These are phyloP conservation scores for Myxocyprinus asiaticus DNA, from an alignment of 2,113 vertebrate genomes.

Conservation along the genomic window DNA sequence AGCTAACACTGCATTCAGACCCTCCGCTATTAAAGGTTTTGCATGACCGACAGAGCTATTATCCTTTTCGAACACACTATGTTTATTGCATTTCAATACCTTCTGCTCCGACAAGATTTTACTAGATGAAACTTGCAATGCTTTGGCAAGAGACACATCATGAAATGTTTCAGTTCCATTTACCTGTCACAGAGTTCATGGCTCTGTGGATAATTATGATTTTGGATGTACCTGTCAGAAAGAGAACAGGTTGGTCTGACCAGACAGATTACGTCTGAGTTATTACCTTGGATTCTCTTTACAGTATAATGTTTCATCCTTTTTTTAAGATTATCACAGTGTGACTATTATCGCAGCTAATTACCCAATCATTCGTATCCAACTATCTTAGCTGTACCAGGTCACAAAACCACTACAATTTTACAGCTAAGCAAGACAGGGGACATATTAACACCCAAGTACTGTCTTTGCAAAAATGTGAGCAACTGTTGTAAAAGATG, in stretches of 20 bases:
- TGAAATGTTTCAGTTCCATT: background rate
- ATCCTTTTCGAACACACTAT: background rate
- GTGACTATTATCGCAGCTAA: slow-evolving; percentile 47
- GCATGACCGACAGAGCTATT: slow-evolving; percentile 15
- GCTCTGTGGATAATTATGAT: slow-evolving; percentile 3
- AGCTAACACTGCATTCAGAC: background rate
- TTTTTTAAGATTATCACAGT: slow-evolving; percentile 46
- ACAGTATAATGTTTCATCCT: slow-evolving; percentile 43
- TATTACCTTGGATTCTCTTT: slow-evolving; percentile 26
- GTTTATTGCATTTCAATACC: slow-evolving; percentile 1
- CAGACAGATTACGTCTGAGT: slow-evolving; percentile 10
- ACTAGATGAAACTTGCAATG: background rate
- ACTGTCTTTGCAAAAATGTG: background rate
- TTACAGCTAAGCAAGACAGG: slow-evolving; percentile 5
- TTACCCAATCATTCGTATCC: slow-evolving; percentile 44
- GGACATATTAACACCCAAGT: background rate
- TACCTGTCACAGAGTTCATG: background rate
- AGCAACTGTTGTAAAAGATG: background rate
- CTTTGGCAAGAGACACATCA: background rate
- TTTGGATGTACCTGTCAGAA: background rate
- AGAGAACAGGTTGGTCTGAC: slow-evolving; percentile 27
- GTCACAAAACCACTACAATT: background rate
- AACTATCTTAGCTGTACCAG: slow-evolving; percentile 14
- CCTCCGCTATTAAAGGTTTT: slow-evolving; percentile 13
- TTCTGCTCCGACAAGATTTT: background rate